These are phyloP conservation scores for Clunio marinus DNA, from an alignment of 2,888 invertebrate species.

Conservation along the genomic window DNA sequence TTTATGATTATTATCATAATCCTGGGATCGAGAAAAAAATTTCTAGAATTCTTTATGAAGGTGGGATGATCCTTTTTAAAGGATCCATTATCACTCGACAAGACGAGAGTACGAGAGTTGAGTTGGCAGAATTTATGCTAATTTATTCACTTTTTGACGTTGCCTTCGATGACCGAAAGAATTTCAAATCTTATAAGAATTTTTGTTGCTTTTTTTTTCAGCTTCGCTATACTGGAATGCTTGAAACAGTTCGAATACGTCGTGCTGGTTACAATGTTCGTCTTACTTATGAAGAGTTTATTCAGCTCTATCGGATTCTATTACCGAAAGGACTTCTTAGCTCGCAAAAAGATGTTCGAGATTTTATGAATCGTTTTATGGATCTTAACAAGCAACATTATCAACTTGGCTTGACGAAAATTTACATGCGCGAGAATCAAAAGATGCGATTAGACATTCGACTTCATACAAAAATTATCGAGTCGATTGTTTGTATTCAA, in stretches of 20 bases:
- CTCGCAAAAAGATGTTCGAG: slow-evolving; percentile 78
- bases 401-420: slow-evolving; percentile 83
- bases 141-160: not conserved
- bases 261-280: slow-evolving; percentile 95
- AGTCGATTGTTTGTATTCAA: slow-evolving; percentile 86
- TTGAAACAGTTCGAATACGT: slow-evolving; percentile 90
- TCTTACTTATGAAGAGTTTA: slow-evolving; percentile 89
- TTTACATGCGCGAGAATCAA: slow-evolving; percentile 90
- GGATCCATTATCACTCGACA: not conserved
- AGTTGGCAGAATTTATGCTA: not conserved
- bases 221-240: slow-evolving; percentile 92
- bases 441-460: slow-evolving; percentile 88
- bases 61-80: not conserved
- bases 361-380: slow-evolving; percentile 70
- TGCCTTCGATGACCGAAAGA: not conserved
- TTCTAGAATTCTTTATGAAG: too few species aligned
- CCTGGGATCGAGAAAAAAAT: slow-evolving; percentile 24
- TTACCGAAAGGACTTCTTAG: slow-evolving; percentile 82
- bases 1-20: slow-evolving; percentile 36
- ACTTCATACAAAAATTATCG: slow-evolving; percentile 90
- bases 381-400: slow-evolving; percentile 86
- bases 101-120: too few species aligned
- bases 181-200: not conserved
- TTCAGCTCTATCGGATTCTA: slow-evolving; percentile 85
- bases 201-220: slow-evolving; percentile 49